Evolutionary conservation across 2,888 invertebrate species (phyloP), one percentile per base, ranked within the genome.

Genomic region (Drosophila infuscata): DNA sequence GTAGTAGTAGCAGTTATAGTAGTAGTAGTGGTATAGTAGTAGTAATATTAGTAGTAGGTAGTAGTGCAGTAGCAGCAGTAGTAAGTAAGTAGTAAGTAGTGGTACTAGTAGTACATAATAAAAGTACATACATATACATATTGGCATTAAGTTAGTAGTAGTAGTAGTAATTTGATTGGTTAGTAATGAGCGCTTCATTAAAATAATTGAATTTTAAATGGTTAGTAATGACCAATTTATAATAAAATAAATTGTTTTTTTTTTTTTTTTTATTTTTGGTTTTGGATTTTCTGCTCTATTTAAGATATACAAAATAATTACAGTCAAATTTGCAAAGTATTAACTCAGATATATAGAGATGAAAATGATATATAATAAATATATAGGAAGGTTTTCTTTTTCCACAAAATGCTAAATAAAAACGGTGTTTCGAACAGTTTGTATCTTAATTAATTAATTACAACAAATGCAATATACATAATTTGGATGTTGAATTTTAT

Each of bases 381-480:
- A 78, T 63, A 58, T 51, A 79, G 51, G 25, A 64, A 69, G 58
- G 25, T 61, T 36, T 65, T 60, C 48, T 53, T 63, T 59, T 41
- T 64, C 54, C 54, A 86, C 76, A 81, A 79, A 83, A 86, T 88
- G 81, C 87, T 86, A 81, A 89, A 83, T 69, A 63, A 88, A 79
- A 67, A 12, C 15, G 29, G 48, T 62, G 49, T 63, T 66, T 62
- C 53, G 30, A 74, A 79, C 63, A 52, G 70, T 74, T 74, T 80
- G 56, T 65, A 64, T 51, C 58, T 73, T 53, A 67, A 59, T 51
- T 48, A 67, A 59, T 51, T 48, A 71, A 68, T 46, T 85, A 85
- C 78, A 88, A 66, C 58, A 82, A 88, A 79, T 82, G 80, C 77
- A 77, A 71, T 60, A 53, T 61, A 68, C 57, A 65, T 65, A 51